A percentile compares a stretch with the other conserved stretches of the same genome.
Conservation (phyloP, 2,797 vertebrate species). For the Ambastaia sidthimunki region DNA sequence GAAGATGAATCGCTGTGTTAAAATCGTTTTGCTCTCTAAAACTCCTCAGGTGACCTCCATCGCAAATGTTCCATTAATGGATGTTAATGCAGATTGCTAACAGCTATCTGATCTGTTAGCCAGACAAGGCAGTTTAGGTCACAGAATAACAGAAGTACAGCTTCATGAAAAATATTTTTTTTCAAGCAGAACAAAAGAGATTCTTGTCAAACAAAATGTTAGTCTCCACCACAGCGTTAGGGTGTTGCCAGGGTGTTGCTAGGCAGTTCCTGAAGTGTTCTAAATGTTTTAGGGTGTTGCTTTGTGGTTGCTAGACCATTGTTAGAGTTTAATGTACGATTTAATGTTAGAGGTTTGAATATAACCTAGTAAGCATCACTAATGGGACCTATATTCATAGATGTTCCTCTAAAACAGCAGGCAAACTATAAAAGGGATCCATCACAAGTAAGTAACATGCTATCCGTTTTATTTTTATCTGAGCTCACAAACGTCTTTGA, state of each 20-base stretch:
- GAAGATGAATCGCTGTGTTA: conserved; percentile 67
- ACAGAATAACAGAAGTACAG: no score
- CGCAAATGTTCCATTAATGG: background rate
- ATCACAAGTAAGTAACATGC: background rate
- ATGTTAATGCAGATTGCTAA: background rate
- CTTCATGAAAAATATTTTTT: no score
- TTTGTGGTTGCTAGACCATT: no score
- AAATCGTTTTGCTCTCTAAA: conserved; percentile 72
- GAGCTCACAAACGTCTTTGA: conserved; percentile 53
- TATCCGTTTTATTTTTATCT: conserved; percentile 45
- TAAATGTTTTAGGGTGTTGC: no score
- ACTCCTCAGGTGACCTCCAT: conserved; percentile 51
- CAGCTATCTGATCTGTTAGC: background rate
- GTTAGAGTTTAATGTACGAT: background rate
- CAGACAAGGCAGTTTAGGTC: background rate
- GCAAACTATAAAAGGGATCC: background rate
- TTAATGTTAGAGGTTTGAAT: background rate
- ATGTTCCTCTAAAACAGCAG: background rate
- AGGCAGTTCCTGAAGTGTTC: no score
- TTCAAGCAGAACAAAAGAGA: no score
- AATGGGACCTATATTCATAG: no score
- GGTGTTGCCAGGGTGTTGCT: no score
- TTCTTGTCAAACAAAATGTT: no score
- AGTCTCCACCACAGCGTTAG: no score
- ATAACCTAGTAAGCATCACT: background rate